Base-by-base conservation (phyloP, 1,140 invertebrate species). In the Drosophila lacertosa region DNA sequence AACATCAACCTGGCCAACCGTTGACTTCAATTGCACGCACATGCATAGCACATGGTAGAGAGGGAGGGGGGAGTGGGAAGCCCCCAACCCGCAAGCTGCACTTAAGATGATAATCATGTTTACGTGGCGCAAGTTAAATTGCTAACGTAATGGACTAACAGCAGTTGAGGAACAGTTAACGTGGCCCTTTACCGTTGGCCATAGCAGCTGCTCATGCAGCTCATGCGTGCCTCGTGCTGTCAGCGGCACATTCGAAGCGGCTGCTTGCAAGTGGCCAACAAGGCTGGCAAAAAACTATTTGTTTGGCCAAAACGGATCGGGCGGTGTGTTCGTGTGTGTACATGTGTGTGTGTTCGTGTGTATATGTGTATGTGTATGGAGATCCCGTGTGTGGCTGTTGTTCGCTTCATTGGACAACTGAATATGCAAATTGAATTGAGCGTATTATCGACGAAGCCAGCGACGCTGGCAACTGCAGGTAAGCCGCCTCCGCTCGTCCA, bases 351-450 rank as follows among this genome's bases (percentile, higher is more conserved):
- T n/a, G n/a, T n/a, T n/a, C n/a, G n/a, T n/a, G n/a, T n/a, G n/a
- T n/a, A n/a, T n/a, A n/a, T n/a, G n/a, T n/a, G n/a, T n/a, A n/a
- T n/a, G n/a, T n/a, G 4, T 44, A 29, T 22, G 26, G n/a, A 65
- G 63, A 65, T 62, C 54, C 66, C 10, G 58, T 72, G 47, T 51
- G 50, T 26, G 50, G 53, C 48, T 73, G 74, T 74, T 76, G 72
- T 72, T 59, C 82, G 82, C 82, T 88, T 88, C 82, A 88, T 88
- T 88, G 82, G 77, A 88, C 82, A 88, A 88, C 82, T 88, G 82
- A 88, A 88, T 88, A 88, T 88, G 82, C 82, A 88, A 88, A 88
- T 88, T 88, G 82, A 88, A 88, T 88, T 89, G 82, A 88, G 83
- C 83, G 82, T 88, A 88, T 88, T 88, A 88, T 89, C 82, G 83